Conservation (phyloP, 2,888 invertebrate genomes). For the Rhyacophila evoluta region DNA sequence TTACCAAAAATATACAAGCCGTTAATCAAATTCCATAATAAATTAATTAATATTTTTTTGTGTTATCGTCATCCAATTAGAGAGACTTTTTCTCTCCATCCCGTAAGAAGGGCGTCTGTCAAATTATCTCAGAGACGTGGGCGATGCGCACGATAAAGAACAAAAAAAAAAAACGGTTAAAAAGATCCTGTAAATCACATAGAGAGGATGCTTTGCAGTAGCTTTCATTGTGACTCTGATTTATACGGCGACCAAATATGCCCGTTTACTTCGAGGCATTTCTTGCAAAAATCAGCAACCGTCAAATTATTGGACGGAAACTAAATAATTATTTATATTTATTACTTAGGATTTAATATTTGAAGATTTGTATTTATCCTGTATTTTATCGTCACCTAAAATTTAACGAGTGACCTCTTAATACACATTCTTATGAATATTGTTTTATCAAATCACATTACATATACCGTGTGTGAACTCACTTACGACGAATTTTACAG, state of each 20-base stretch:
- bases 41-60: constrained; percentile 10
- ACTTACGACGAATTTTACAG: too few relatives aligned
- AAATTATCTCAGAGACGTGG: background rate
- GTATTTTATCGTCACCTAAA: too few relatives aligned
- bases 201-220: constrained; percentile 21
- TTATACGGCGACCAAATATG: constrained; percentile 36
- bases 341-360: too few relatives aligned
- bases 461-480: too few relatives aligned
- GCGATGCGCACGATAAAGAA: background rate
- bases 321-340: too few relatives aligned
- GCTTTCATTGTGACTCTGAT: constrained; percentile 44
- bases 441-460: too few relatives aligned
- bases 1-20: background rate
- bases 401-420: too few relatives aligned
- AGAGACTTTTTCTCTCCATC: background rate
- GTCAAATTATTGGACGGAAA: background rate
- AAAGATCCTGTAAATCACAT: constrained; percentile 49
- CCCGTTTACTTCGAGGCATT: background rate
- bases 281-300: background rate
- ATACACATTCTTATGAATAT: too few relatives aligned
- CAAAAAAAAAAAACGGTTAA: constrained; percentile 42
- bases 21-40: background rate
- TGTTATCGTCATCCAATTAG: constrained; percentile 22
- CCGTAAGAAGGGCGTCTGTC: constrained; percentile 4
- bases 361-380: too few relatives aligned